These are phyloP conservation scores for Linyphia triangularis DNA, from an alignment of 2,888 invertebrate genomes.

Conservation along the genomic window DNA sequence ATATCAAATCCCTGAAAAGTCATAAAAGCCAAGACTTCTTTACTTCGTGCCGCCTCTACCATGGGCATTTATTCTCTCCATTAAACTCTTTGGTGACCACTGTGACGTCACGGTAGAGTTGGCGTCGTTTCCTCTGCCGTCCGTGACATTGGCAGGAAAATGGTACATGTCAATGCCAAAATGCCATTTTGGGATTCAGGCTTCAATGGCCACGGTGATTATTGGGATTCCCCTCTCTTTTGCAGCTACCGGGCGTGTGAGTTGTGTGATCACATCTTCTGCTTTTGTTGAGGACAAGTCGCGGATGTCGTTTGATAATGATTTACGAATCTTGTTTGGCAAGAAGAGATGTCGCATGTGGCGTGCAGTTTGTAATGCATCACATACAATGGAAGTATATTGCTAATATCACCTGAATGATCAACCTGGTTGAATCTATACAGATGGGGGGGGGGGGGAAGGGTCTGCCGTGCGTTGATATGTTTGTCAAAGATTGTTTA, in stretches of 20 bases:
- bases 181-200: conserved; percentile 8
- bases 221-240: conserved; percentile 18
- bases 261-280: background rate
- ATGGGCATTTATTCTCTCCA: conserved; percentile 1
- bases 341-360: background rate
- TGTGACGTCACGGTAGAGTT: conserved; percentile 40
- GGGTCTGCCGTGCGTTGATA: too few relatives aligned
- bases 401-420: too few relatives aligned
- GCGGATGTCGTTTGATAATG: conserved; percentile 33
- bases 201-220: conserved; percentile 29
- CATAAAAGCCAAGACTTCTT: conserved; percentile 35
- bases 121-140: conserved; percentile 38
- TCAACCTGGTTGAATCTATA: too few relatives aligned
- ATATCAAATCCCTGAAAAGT: conserved; percentile 28
- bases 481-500: too few relatives aligned
- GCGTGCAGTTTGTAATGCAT: background rate
- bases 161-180: background rate
- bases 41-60: background rate
- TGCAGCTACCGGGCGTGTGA: conserved; percentile 7
- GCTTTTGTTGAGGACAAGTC: conserved; percentile 1
- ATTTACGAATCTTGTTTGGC: background rate
- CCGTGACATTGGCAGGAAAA: conserved; percentile 45
- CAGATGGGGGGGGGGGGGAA: too few relatives aligned
- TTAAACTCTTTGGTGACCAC: conserved; percentile 61
- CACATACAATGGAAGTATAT: too few relatives aligned